Evolutionary conservation across 2,113 vertebrate species (phyloP), one percentile per base, ranked within the genome.

Genomic region (Suricata suricatta): DNA sequence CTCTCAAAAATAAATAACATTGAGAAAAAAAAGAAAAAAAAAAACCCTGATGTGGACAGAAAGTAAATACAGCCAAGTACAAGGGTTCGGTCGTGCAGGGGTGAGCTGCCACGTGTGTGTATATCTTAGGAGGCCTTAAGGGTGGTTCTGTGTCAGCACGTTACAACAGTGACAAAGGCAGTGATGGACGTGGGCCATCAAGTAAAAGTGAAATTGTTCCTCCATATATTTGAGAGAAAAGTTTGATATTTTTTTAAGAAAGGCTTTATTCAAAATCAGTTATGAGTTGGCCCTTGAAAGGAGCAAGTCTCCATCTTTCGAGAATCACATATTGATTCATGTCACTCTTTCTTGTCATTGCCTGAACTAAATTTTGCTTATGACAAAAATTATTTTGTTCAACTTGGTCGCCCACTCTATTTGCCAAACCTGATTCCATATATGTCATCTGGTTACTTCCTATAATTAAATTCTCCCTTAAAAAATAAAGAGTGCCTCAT

Each of bases 41-140:
- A 41, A 41, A 41, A 41, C 77, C 13, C 4, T 54, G 7, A 27
- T 25, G 35, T 35, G 5, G 13, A 47, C 16, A 33, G 15, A 44
- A 21, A 90, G 41, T 15, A 6, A 41, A n/a, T 2, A 35, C 14
- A 64, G 25, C 52, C 13, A n/a, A 69, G 35, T 12, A 21, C 5
- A 1, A 14, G 13, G 14, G 15, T 11, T 23, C 21, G 7, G 35
- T 33, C 52, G 1, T 1, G 11, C 8, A 3, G 25, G 5, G 27
- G 9, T 1, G 3, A 66, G 60, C 33, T 31, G 9, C 33, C 44
- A 31, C 9, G 0, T 71, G 10, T 4, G n/a, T 23, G 11, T 21
- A 1, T 19, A 13, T 33, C 64, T 74, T 14, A 21, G 33, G 60
- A 44, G 57, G 2, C 14, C 47, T 38, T 25, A 2, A 47, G 9